Evolutionary conservation across 2,113 vertebrate species (phyloP).

Genomic region (Orientallactaga bullata): DNA sequence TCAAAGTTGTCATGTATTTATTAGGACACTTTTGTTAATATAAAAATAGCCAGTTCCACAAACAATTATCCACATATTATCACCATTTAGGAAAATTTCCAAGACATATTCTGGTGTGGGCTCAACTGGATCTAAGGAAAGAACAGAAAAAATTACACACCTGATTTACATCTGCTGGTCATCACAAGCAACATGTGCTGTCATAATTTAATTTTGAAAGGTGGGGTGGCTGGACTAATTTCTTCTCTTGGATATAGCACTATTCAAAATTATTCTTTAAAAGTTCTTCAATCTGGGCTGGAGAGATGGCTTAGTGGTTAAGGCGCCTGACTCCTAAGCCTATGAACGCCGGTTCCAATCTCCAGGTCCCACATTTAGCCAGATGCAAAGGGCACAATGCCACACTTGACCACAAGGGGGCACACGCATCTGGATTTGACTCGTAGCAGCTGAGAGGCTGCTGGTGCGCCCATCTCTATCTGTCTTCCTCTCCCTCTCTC

Average conservation of each 20-base stretch:
- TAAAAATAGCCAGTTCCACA: constrained; percentile 44
- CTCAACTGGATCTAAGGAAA: constrained; percentile 65
- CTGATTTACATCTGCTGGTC: background rate
- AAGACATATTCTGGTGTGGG: background rate
- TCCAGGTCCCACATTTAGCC: too few relatives aligned
- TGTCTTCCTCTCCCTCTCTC: too few relatives aligned
- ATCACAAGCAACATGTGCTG: background rate
- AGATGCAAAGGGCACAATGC: too few relatives aligned
- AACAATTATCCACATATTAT: constrained; percentile 19
- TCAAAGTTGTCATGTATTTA: constrained; percentile 65
- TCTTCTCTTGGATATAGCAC: background rate
- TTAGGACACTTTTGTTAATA: constrained; percentile 64
- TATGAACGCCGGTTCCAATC: too few relatives aligned
- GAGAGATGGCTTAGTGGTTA: too few relatives aligned
- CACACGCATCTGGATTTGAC: too few relatives aligned
- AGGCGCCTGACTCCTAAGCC: too few relatives aligned
- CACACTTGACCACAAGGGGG: too few relatives aligned
- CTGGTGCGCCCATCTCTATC: too few relatives aligned
- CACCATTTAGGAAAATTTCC: constrained; percentile 41
- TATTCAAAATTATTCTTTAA: constrained; percentile 25
- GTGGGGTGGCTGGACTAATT: background rate
- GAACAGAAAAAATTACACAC: constrained; percentile 58
- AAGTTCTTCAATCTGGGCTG: background rate
- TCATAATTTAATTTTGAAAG: background rate
- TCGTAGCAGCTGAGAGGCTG: too few relatives aligned